A percentile compares a stretch with the other conserved stretches of the same genome.
phyloP scores from a whole-genome alignment of 2,113 vertebrate genomes.

The Prolemur simus region DNA sequence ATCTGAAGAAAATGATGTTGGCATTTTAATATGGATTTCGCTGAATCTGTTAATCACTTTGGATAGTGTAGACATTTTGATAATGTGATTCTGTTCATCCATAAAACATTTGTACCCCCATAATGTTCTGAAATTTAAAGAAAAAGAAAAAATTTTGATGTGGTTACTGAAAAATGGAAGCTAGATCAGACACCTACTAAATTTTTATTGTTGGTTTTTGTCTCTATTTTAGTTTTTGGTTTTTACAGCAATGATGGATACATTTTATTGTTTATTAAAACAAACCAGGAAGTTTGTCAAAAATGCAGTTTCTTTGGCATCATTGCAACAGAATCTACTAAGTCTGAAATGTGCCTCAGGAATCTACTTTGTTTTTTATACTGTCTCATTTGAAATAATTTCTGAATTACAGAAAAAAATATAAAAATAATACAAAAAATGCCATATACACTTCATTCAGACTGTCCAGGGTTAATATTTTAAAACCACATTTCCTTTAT shows the following conservation, averaged over 20 bases:
- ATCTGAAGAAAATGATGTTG: too few relatives aligned
- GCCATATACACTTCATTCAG: neutral
- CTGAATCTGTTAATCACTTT: too few relatives aligned
- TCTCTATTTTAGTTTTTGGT: neutral
- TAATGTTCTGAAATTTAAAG: too few relatives aligned
- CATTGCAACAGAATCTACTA: too few relatives aligned
- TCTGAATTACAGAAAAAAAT: neutral
- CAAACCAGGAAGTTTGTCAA: neutral
- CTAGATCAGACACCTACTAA: neutral
- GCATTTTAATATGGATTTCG: too few relatives aligned
- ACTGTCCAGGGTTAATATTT: neutral
- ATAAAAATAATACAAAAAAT: neutral
- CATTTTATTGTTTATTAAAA: neutral
- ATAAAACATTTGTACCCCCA: too few relatives aligned
- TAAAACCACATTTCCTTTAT: neutral
- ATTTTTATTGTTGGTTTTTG: neutral
- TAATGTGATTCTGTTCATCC: too few relatives aligned
- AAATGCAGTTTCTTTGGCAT: neutral
- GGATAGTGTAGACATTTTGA: too few relatives aligned
- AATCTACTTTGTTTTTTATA: neutral
- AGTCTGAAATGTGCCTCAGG: neutral
- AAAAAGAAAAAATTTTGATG: neutral
- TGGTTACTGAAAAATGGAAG: neutral
- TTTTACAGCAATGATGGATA: neutral
- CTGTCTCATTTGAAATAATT: neutral